Evolutionary conservation across 2,888 invertebrate genomes (phyloP).

Genomic region (Stenichneumon culpator): DNA sequence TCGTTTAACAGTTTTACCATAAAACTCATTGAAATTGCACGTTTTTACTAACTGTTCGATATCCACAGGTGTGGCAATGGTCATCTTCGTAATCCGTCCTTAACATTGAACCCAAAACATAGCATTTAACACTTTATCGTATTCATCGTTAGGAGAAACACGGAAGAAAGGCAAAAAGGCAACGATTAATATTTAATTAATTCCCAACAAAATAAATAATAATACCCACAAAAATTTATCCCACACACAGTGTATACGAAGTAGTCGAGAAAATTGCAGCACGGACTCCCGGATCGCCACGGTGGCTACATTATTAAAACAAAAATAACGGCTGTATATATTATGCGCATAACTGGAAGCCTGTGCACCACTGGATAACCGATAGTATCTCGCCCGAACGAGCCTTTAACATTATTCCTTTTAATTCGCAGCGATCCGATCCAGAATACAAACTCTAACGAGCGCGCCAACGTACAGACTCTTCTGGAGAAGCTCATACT

Average conservation of each 20-base stretch:
- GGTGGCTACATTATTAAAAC: constrained; percentile 57
- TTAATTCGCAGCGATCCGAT: constrained; percentile 92
- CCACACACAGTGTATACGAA: constrained; percentile 42
- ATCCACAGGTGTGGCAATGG: constrained; percentile 62
- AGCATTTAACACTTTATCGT: constrained; percentile 42
- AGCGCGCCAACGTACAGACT: constrained; percentile 93
- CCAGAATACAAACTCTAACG: constrained; percentile 94
- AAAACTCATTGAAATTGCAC: constrained; percentile 57
- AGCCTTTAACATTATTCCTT: constrained; percentile 34
- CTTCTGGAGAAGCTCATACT: constrained; percentile 95
- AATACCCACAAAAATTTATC: constrained; percentile 31
- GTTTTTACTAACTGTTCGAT: constrained; percentile 60
- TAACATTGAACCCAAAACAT: constrained; percentile 50
- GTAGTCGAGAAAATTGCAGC: constrained; percentile 53
- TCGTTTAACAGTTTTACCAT: constrained; percentile 50
- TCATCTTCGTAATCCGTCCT: constrained; percentile 48
- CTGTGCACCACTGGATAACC: constrained; percentile 44
- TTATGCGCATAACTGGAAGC: constrained; percentile 71
- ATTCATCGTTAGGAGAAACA: constrained; percentile 40
- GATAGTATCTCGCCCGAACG: neutral
- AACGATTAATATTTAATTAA: constrained; percentile 26
- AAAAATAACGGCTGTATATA: constrained; percentile 81
- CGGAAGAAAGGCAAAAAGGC: constrained; percentile 25
- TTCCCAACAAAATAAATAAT: constrained; percentile 9
- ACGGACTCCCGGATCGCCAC: constrained; percentile 52